These are phyloP conservation scores for Coilia nasus DNA, from an alignment of 2,797 vertebrate species.

Conservation along the genomic window DNA sequence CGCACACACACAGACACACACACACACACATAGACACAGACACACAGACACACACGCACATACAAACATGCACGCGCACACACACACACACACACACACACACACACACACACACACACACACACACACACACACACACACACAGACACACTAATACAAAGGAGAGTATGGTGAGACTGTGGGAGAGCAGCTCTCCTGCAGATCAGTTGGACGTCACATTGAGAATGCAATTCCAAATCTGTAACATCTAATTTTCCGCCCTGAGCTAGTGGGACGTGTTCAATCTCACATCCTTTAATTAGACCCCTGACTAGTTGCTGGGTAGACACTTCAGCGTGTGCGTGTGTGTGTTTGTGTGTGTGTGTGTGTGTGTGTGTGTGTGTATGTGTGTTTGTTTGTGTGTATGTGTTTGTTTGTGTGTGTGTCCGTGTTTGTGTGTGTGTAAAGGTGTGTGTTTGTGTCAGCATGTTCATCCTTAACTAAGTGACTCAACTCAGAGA, in stretches of 20 bases:
- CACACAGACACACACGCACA: conserved; percentile 6
- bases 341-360: conserved; percentile 34
- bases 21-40: background rate
- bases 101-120: no score
- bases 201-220: conserved; percentile 49
- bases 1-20: no score
- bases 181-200: conserved; percentile 26
- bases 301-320: conserved; percentile 62
- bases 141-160: background rate
- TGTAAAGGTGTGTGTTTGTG: background rate
- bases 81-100: background rate
- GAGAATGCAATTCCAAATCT: conserved; percentile 57
- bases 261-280: conserved; percentile 60
- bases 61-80: background rate
- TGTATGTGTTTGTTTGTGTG: background rate
- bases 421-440: background rate
- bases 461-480: no score
- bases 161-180: background rate
- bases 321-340: conserved; percentile 55
- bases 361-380: conserved; percentile 26
- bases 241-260: conserved; percentile 60
- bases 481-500: background rate
- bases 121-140: no score
- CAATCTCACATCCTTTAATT: conserved; percentile 66
- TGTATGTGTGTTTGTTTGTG: conserved; percentile 31